A percentile compares a stretch with the other conserved stretches of the same genome.
Evolutionary conservation across 2,888 invertebrate species (phyloP).

Genomic region (Pyrrhosoma nymphula): DNA sequence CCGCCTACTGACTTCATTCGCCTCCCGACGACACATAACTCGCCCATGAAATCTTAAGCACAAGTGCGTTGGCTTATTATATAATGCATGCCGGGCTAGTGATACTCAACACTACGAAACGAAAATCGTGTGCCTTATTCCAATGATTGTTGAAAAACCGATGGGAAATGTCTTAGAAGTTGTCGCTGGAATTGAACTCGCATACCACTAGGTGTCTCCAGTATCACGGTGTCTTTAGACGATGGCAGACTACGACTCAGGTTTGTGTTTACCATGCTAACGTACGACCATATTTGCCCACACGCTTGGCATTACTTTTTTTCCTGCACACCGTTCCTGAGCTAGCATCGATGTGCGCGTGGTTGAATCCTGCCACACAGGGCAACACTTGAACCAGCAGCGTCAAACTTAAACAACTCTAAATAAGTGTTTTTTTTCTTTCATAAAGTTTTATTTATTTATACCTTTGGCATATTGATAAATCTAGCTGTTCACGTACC

Average conservation of each 20-base stretch:
- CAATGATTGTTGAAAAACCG: conserved; percentile 22
- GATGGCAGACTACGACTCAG: conserved; percentile 68
- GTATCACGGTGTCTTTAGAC: conserved; percentile 26
- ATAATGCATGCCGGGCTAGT: conserved; percentile 10
- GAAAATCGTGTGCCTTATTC: background rate
- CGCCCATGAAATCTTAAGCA: conserved; percentile 29
- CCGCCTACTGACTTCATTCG: background rate
- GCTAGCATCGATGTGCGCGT: background rate
- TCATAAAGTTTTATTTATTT: background rate
- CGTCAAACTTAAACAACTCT: background rate
- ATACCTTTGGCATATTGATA: background rate
- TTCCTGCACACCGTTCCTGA: background rate
- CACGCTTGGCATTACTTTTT: conserved; percentile 30
- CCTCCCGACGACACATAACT: background rate
- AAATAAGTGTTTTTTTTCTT: background rate
- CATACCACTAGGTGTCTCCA: conserved; percentile 60
- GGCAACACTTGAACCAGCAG: background rate
- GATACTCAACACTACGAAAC: background rate
- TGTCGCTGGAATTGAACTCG: conserved; percentile 17
- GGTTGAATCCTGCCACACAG: background rate
- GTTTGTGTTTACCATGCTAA: conserved; percentile 53
- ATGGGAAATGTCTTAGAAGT: background rate
- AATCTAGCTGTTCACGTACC: background rate
- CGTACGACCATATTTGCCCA: background rate
- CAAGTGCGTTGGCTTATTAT: background rate